These are phyloP conservation scores for Flexamia atlantica DNA, from an alignment of 2,888 invertebrate genomes.

Conservation along the genomic window DNA sequence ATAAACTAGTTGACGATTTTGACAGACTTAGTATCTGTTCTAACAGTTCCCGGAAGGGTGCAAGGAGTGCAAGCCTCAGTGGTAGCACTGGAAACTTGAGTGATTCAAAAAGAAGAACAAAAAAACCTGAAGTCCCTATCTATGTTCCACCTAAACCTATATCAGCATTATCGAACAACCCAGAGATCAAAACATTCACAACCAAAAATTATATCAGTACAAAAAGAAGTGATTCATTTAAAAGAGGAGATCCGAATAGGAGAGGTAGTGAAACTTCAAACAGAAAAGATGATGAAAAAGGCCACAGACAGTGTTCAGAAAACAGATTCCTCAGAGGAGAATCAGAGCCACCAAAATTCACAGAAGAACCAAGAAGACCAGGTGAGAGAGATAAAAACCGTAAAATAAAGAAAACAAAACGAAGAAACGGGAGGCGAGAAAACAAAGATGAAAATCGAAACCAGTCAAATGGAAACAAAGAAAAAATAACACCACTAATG, in stretches of 20 bases:
- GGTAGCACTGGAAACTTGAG: conserved; percentile 38
- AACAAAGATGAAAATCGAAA: conserved; percentile 39
- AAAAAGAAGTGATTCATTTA: conserved; percentile 41
- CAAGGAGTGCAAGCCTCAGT: conserved; percentile 36
- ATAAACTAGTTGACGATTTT: conserved; percentile 49
- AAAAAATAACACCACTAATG: conserved; percentile 68
- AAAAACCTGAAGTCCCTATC: conserved; percentile 78
- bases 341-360: conserved; percentile 26
- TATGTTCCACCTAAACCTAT: conserved; percentile 78
- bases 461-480: background rate
- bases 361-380: background rate
- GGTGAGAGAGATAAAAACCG: conserved; percentile 18
- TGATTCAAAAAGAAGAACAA: conserved; percentile 72
- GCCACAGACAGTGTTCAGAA: background rate
- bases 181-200: conserved; percentile 10
- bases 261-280: conserved; percentile 9
- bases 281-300: background rate
- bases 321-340: conserved; percentile 18
- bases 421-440: conserved; percentile 19
- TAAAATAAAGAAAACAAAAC: conserved; percentile 15
- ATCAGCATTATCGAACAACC: conserved; percentile 72
- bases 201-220: conserved; percentile 30
- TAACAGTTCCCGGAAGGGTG: conserved; percentile 38
- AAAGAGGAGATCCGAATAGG: background rate
- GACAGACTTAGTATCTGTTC: conserved; percentile 58